phyloP scores from a whole-genome alignment of 2,113 vertebrate genomes.

The Clarias gariepinus region DNA sequence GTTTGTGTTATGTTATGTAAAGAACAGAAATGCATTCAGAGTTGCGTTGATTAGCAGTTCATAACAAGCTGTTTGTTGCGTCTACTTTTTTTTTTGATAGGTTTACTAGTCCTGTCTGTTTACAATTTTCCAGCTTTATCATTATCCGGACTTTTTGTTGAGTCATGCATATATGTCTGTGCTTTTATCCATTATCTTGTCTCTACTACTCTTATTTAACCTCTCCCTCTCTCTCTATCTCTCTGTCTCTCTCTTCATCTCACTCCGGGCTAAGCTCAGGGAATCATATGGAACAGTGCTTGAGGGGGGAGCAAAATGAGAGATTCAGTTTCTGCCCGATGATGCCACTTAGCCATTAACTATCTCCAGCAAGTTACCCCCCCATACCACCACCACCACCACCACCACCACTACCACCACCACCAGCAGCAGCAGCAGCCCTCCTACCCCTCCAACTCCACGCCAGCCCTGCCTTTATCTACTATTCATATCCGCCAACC shows the following conservation, averaged over 20 bases:
- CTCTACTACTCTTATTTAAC: neutral
- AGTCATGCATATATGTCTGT: slow-evolving; percentile 22
- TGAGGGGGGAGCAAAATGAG: slow-evolving; percentile 49
- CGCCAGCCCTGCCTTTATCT: slow-evolving; percentile 49
- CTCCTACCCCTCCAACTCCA: slow-evolving; percentile 26
- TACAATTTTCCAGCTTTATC: neutral
- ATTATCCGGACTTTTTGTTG: slow-evolving; percentile 15
- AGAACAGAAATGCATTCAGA: neutral
- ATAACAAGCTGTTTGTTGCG: neutral
- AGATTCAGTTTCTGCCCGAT: slow-evolving; percentile 64
- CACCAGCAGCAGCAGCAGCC: neutral
- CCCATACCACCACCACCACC: neutral
- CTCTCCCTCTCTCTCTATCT: slow-evolving; percentile 24
- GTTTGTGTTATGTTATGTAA: too few relatives aligned
- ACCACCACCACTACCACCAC: neutral
- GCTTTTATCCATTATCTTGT: neutral
- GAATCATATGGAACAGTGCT: slow-evolving; percentile 61
- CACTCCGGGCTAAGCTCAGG: slow-evolving; percentile 50
- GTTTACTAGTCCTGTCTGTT: neutral
- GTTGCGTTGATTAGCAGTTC: neutral
- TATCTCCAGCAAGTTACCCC: slow-evolving; percentile 58
- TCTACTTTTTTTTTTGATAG: neutral
- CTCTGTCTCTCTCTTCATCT: slow-evolving; percentile 20
- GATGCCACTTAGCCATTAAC: slow-evolving; percentile 67
- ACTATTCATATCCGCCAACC: slow-evolving; percentile 59